A percentile compares a stretch with the other conserved stretches of the same genome.
Evolutionary conservation across 2,888 invertebrate genomes (phyloP).

Genomic region (Julus scanicus): DNA sequence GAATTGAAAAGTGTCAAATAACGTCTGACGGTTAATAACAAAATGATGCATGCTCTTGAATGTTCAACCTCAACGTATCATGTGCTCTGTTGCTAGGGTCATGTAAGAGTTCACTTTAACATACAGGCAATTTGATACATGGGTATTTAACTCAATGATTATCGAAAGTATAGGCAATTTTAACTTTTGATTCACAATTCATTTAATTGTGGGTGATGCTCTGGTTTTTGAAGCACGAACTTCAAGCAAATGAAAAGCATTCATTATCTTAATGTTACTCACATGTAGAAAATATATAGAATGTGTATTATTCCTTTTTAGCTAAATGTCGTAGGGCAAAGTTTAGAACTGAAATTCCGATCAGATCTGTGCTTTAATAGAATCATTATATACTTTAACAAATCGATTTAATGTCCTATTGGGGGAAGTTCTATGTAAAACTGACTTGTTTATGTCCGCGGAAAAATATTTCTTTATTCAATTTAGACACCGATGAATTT

Average conservation of each 20-base stretch:
- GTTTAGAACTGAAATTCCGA: too few relatives aligned
- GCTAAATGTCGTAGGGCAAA: too few relatives aligned
- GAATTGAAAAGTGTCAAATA: slow-evolving; percentile 15
- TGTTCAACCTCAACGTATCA: background rate
- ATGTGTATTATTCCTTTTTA: too few relatives aligned
- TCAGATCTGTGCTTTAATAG: too few relatives aligned
- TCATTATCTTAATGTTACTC: too few relatives aligned
- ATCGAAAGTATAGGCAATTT: too few relatives aligned
- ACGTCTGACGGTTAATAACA: background rate
- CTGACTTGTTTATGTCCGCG: background rate
- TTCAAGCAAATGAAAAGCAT: too few relatives aligned
- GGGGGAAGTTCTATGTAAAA: background rate
- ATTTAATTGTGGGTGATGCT: too few relatives aligned
- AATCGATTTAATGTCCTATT: background rate
- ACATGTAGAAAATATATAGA: too few relatives aligned
- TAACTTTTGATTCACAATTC: too few relatives aligned
- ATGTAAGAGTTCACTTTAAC: background rate
- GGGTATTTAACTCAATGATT: background rate
- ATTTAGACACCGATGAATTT: background rate
- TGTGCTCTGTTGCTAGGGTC: slow-evolving; percentile 9
- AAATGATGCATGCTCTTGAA: slow-evolving; percentile 1
- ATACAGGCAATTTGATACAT: background rate
- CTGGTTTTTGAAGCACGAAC: too few relatives aligned
- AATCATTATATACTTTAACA: background rate
- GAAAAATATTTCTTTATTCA: background rate